Conservation (phyloP, 1,140 invertebrate genomes). For the Penaeus chinensis region DNA sequence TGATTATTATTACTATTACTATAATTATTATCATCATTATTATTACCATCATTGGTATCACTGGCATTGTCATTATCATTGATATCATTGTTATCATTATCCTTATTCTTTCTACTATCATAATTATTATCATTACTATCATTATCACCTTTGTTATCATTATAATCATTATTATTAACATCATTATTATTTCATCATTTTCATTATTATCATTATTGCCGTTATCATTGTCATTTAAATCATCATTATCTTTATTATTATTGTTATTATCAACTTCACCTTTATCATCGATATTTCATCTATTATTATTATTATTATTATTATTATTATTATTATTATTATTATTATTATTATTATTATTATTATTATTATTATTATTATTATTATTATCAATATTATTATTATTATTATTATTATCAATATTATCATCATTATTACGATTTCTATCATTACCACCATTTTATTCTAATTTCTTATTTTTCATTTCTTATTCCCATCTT, state of each 20-base stretch:
- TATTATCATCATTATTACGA: too few relatives aligned
- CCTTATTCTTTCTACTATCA: too few relatives aligned
- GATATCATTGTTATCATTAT: too few relatives aligned
- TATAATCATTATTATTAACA: conserved; percentile 6
- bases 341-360: not conserved
- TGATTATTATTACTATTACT: not conserved
- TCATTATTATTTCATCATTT: conserved; percentile 3
- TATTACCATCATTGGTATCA: conserved; percentile 12
- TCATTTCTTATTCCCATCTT: too few relatives aligned
- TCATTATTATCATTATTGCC: conserved; percentile 13
- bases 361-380: conserved; percentile 13
- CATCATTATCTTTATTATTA: conserved; percentile 10
- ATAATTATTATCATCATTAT: conserved; percentile 2
- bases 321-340: too few relatives aligned
- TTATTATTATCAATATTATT: not conserved
- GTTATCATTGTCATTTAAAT: conserved; percentile 1
- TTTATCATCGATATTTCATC: not conserved
- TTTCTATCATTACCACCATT: too few relatives aligned
- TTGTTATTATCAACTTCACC: not conserved
- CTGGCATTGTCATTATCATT: too few relatives aligned
- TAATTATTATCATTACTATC: not conserved
- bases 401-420: too few relatives aligned
- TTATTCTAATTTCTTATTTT: too few relatives aligned
- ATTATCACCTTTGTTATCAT: not conserved
- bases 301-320: too few relatives aligned